These are phyloP conservation scores for Nephotettix cincticeps DNA, from an alignment of 1,140 invertebrate genomes.

Conservation along the genomic window DNA sequence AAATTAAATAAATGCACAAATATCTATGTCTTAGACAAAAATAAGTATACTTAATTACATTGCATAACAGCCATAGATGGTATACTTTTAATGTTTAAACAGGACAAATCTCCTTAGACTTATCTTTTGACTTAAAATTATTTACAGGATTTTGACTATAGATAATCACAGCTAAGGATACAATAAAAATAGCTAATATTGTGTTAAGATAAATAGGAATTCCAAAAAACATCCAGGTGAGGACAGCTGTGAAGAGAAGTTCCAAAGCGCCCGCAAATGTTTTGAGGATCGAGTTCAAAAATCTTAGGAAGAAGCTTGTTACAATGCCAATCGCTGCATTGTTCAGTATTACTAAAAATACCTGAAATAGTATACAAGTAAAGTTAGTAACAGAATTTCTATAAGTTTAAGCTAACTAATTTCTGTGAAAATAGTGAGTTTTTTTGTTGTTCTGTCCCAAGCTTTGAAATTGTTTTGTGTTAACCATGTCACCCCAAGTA, in stretches of 20 bases:
- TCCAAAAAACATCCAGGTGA: constrained; percentile 86
- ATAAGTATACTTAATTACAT: too few relatives aligned
- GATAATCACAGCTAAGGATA: constrained; percentile 78
- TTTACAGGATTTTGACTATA: constrained; percentile 90
- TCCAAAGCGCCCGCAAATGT: constrained; percentile 95
- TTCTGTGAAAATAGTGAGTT: too few relatives aligned
- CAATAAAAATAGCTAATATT: constrained; percentile 76
- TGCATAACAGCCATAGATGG: too few relatives aligned
- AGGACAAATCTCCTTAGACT: too few relatives aligned
- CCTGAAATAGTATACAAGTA: constrained; percentile 53
- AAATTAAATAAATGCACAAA: too few relatives aligned
- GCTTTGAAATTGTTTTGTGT: too few relatives aligned
- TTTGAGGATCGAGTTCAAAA: constrained; percentile 93
- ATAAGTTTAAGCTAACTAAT: too few relatives aligned
- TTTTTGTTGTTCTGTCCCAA: too few relatives aligned
- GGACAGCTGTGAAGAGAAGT: constrained; percentile 84
- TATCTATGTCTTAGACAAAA: too few relatives aligned
- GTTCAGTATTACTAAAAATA: constrained; percentile 83
- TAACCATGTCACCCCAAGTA: too few relatives aligned
- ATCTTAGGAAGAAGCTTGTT: constrained; percentile 91
- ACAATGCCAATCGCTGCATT: constrained; percentile 90
- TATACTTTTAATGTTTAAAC: too few relatives aligned
- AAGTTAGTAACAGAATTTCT: too few relatives aligned
- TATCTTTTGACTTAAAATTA: constrained; percentile 24
- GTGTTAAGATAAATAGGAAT: constrained; percentile 86